A percentile compares a stretch with the other conserved stretches of the same genome.
These are phyloP conservation scores for Actenoides lindsayi DNA, from an alignment of 2,113 vertebrate species.

Conservation along the genomic window DNA sequence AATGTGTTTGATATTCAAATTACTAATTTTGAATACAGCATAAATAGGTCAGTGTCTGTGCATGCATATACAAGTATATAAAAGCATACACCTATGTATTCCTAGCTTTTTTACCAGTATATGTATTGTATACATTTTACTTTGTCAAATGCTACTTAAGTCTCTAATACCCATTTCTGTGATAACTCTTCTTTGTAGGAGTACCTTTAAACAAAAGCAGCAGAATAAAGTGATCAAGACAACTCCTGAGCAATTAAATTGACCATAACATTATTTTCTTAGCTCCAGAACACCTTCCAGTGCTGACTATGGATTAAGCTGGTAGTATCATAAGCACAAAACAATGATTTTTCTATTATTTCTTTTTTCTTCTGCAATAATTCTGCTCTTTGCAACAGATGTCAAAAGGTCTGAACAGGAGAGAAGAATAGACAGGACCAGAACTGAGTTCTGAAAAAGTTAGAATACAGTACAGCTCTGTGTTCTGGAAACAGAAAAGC, in stretches of 20 bases:
- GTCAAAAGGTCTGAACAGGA: neutral
- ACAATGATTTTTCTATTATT: rapidly evolving
- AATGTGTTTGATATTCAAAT: neutral
- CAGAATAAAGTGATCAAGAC: neutral
- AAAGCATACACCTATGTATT: neutral
- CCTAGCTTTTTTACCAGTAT: neutral
- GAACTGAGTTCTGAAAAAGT: neutral
- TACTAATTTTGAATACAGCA: neutral
- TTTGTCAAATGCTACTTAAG: neutral
- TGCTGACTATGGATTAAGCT: neutral
- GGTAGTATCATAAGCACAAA: neutral
- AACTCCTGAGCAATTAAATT: neutral
- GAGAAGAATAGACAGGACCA: neutral
- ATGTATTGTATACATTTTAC: neutral
- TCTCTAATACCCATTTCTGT: neutral
- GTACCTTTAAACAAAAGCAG: neutral
- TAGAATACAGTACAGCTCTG: neutral
- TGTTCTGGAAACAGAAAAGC: neutral
- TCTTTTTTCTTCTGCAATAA: neutral
- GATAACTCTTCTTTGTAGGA: neutral
- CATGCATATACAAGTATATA: neutral
- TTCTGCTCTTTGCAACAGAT: neutral
- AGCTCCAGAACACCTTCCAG: neutral
- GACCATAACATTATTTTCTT: neutral
- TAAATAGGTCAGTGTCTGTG: neutral